phyloP scores from a whole-genome alignment of 2,797 vertebrate species.

The Typhlichthys eigenmanni region DNA sequence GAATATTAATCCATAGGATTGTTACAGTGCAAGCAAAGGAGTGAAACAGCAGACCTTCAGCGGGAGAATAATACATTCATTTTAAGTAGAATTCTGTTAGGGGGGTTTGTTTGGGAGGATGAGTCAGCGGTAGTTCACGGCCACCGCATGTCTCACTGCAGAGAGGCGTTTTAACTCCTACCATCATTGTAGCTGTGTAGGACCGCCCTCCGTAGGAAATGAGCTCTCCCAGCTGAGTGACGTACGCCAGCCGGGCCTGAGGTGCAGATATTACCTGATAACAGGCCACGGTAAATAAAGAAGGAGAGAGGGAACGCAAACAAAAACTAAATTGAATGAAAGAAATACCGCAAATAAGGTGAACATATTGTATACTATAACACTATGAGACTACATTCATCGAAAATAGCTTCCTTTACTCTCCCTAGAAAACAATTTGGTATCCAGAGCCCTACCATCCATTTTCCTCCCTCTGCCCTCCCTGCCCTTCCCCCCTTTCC shows the following conservation, averaged over 20 bases:
- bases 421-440: neutral
- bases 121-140: neutral
- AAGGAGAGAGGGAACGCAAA: slow-evolving; percentile 14
- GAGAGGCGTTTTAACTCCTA: slow-evolving; percentile 44
- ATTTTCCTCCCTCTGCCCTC: slow-evolving; percentile 10
- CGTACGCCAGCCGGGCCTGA: slow-evolving; percentile 92
- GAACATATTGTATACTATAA: neutral
- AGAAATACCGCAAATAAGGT: neutral
- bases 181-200: slow-evolving; percentile 96
- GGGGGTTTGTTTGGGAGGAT: neutral
- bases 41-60: neutral
- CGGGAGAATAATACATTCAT: neutral
- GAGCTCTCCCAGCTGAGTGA: slow-evolving; percentile 94
- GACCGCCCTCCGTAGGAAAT: slow-evolving; percentile 93
- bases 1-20: too few species aligned
- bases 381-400: neutral
- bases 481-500: slow-evolving; percentile 6
- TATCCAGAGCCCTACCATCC: neutral
- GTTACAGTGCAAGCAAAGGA: neutral
- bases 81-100: neutral
- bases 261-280: slow-evolving; percentile 83
- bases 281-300: slow-evolving; percentile 13
- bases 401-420: slow-evolving; percentile 7
- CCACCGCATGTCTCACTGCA: neutral
- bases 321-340: neutral